Percentiles rank a stretch among this genome's conserved stretches.
Evolutionary conservation across 2,888 invertebrate genomes (phyloP).

Genomic region (Thera britannica): DNA sequence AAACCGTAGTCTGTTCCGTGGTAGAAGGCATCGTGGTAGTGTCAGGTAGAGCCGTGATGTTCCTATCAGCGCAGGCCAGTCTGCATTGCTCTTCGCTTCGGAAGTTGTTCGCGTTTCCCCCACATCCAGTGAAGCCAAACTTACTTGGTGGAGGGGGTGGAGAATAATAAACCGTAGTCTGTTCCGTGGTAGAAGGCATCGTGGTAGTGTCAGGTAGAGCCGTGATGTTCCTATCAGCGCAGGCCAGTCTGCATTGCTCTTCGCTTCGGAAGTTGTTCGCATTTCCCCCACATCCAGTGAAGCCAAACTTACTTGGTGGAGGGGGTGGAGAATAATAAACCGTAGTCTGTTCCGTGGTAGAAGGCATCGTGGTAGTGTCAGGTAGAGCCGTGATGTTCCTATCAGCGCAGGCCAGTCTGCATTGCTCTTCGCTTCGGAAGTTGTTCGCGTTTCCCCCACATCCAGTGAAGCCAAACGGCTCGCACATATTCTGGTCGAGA

Average conservation of each 20-base stretch:
- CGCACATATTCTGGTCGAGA: conserved; percentile 87
- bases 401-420: conserved; percentile 86
- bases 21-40: conserved; percentile 36
- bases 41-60: conserved; percentile 35
- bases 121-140: conserved; percentile 67
- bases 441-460: conserved; percentile 96
- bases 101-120: conserved; percentile 89
- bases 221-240: conserved; percentile 58
- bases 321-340: conserved; percentile 16
- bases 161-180: not conserved
- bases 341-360: conserved; percentile 14
- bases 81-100: conserved; percentile 89
- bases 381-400: conserved; percentile 37
- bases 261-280: conserved; percentile 92
- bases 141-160: conserved; percentile 28
- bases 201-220: conserved; percentile 36
- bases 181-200: conserved; percentile 23
- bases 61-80: conserved; percentile 79
- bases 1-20: conserved; percentile 3
- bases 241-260: conserved; percentile 88
- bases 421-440: conserved; percentile 90
- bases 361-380: conserved; percentile 34
- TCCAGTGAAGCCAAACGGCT: conserved; percentile 94
- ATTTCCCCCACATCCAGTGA: conserved; percentile 88
- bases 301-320: conserved; percentile 22